A percentile compares a stretch with the other conserved stretches of the same genome.
phyloP scores from a whole-genome alignment of 2,113 vertebrate genomes.

The Rynchops niger region DNA sequence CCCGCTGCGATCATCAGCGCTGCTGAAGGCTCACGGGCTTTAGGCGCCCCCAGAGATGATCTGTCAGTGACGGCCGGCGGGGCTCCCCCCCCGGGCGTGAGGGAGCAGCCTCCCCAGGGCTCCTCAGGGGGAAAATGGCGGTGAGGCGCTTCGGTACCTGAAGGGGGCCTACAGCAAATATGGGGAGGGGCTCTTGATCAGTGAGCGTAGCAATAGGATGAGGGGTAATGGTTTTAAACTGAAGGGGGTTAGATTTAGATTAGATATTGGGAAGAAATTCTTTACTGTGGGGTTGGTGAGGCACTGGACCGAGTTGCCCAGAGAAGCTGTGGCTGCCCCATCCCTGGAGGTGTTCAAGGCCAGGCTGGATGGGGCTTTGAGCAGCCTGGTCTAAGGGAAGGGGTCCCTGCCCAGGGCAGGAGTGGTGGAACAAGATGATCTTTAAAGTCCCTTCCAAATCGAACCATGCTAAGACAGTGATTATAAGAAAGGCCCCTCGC shows the following conservation, averaged over 20 bases:
- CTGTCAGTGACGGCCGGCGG: accelerated
- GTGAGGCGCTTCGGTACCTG: background rate
- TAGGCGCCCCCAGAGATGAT: accelerated
- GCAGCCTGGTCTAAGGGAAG: background rate
- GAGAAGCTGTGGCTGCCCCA: background rate
- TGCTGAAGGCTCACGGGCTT: background rate
- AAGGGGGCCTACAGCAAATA: background rate
- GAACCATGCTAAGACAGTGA: too few species aligned
- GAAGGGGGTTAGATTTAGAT: background rate
- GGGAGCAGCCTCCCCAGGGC: accelerated
- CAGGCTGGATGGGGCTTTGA: background rate
- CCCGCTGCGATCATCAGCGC: accelerated
- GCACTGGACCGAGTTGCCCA: background rate
- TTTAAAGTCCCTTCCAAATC: background rate
- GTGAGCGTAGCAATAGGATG: background rate
- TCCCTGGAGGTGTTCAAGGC: background rate
- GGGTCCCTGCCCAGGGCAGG: background rate
- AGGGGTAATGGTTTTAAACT: background rate
- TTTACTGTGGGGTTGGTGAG: background rate
- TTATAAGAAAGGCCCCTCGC: background rate
- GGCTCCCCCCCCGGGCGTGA: accelerated
- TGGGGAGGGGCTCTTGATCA: background rate
- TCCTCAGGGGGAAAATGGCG: too few species aligned
- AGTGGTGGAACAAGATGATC: background rate
- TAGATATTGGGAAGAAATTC: background rate